Evolutionary conservation across 1,140 invertebrate genomes (phyloP).

Genomic region (Zaprionus ghesquierei): DNA sequence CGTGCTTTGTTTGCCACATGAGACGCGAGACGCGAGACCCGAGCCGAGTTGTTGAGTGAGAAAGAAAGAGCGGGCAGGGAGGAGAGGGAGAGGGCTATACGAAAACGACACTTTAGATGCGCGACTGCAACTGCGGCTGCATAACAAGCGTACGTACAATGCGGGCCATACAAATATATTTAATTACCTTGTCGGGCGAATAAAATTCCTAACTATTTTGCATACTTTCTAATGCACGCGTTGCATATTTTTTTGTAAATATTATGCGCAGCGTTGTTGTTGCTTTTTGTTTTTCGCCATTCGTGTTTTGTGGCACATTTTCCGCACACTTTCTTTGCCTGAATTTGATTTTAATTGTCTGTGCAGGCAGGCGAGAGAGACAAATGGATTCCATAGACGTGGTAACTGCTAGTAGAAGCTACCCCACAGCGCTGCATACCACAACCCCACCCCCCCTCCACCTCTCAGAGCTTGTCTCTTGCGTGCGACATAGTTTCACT

Average conservation of each 20-base stretch:
- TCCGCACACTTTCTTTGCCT: slow-evolving; percentile 59
- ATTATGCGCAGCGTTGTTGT: not conserved
- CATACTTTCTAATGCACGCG: slow-evolving; percentile 74
- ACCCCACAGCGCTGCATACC: not conserved
- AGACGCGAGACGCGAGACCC: slow-evolving; percentile 35
- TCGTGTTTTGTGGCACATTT: slow-evolving; percentile 56
- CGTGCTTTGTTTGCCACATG: slow-evolving; percentile 76
- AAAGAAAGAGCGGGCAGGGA: not conserved
- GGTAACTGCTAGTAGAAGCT: too few relatives aligned
- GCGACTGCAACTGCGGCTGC: slow-evolving; percentile 31
- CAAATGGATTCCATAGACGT: slow-evolving; percentile 31
- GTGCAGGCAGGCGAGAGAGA: slow-evolving; percentile 13
- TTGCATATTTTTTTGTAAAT: slow-evolving; percentile 26
- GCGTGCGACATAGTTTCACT: slow-evolving; percentile 78
- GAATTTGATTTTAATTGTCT: slow-evolving; percentile 67
- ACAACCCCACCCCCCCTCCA: not conserved
- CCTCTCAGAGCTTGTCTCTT: slow-evolving; percentile 12
- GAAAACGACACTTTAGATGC: slow-evolving; percentile 43
- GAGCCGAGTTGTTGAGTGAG: not conserved
- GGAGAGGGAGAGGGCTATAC: not conserved
- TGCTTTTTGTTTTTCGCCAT: slow-evolving; percentile 18
- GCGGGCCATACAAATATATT: slow-evolving; percentile 48
- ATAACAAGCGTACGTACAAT: slow-evolving; percentile 15
- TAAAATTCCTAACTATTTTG: slow-evolving; percentile 70
- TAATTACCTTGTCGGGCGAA: slow-evolving; percentile 57